A percentile compares a stretch with the other conserved stretches of the same genome.
Evolutionary conservation across 2,888 invertebrate species (phyloP).

Genomic region (Marasmarcha lunaedactyla): DNA sequence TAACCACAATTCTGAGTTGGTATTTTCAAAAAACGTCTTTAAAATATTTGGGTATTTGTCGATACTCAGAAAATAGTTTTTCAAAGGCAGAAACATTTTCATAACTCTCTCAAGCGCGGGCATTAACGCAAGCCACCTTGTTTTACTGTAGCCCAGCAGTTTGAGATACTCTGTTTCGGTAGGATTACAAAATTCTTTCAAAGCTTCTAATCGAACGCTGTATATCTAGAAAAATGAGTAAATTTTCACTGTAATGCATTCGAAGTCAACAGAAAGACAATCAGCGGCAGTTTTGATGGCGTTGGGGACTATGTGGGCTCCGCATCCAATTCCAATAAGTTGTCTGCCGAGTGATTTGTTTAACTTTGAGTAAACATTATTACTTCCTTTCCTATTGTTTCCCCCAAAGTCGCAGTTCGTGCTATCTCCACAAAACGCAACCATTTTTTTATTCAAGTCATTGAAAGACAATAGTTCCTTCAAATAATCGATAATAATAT

Average conservation of each 20-base stretch:
- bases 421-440: constrained; percentile 12
- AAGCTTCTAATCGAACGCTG: constrained; percentile 16
- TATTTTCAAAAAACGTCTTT: constrained; percentile 22
- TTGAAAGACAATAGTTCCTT: constrained; percentile 12
- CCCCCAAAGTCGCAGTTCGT: constrained; percentile 8
- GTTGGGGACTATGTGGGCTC: constrained; percentile 22
- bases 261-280: constrained; percentile 19
- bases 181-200: constrained; percentile 22
- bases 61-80: constrained; percentile 24
- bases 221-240: constrained; percentile 10
- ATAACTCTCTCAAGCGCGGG: constrained; percentile 13
- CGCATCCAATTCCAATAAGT: constrained; percentile 22
- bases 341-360: constrained; percentile 15
- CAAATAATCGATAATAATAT: constrained; percentile 8
- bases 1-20: constrained; percentile 22
- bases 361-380: constrained; percentile 18
- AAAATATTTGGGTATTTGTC: constrained; percentile 22
- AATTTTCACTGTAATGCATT: constrained; percentile 17
- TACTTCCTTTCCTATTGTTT: constrained; percentile 14
- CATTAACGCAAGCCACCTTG: constrained; percentile 17
- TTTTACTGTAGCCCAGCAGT: constrained; percentile 15
- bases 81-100: constrained; percentile 26
- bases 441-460: constrained; percentile 14
- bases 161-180: constrained; percentile 15
- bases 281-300: constrained; percentile 15